Conservation (phyloP, 2,113 vertebrate species). For the Micronycteris hirsuta region DNA sequence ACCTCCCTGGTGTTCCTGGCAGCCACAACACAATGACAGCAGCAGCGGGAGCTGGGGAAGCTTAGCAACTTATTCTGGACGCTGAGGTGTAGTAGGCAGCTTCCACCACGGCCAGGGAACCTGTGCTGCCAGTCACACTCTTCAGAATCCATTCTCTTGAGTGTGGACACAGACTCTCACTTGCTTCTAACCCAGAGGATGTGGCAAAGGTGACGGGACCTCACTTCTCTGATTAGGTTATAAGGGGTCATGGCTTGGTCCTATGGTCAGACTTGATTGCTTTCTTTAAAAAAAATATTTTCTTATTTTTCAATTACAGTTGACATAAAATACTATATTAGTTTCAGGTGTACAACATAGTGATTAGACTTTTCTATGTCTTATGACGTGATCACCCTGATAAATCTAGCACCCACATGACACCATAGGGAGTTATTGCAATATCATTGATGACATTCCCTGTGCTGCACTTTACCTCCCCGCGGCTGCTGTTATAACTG, state of each 20-base stretch:
- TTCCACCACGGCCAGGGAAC: accelerated
- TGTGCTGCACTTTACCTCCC: neutral
- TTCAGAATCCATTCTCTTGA: neutral
- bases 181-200: neutral
- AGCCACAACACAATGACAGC: neutral
- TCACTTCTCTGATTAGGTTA: neutral
- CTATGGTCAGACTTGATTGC: neutral
- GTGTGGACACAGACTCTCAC: neutral
- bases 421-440: neutral
- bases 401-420: neutral
- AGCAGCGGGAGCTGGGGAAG: neutral
- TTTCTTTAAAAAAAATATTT: neutral
- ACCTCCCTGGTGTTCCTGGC: neutral
- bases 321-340: too few relatives aligned
- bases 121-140: neutral
- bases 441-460: neutral
- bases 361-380: neutral
- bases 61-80: neutral
- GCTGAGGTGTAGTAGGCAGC: neutral
- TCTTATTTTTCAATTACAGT: too few relatives aligned
- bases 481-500: neutral
- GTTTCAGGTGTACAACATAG: neutral
- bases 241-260: neutral
- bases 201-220: neutral
- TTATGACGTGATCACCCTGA: neutral